phyloP scores from a whole-genome alignment of 2,888 invertebrate genomes.

The Lapara coniferarum region DNA sequence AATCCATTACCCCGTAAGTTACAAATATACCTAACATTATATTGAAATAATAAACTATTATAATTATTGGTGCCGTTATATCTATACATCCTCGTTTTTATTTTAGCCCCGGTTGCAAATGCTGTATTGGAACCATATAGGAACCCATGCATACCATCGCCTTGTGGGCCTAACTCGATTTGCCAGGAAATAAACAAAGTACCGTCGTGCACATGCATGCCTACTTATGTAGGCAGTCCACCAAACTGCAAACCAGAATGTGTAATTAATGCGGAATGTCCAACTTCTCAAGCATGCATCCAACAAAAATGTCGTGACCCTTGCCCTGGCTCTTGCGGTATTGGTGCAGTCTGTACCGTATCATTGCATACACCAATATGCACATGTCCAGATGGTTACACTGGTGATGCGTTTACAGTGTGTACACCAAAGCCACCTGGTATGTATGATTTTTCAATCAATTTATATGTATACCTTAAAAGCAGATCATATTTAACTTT shows the following conservation, averaged over 20 bases:
- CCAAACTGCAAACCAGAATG: conserved; percentile 89
- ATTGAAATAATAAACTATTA: not conserved
- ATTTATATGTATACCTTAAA: not conserved
- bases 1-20: conserved; percentile 80
- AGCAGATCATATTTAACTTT: not conserved
- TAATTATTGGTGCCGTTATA: not conserved
- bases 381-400: conserved; percentile 87
- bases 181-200: conserved; percentile 84
- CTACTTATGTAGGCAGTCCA: conserved; percentile 85
- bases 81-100: conserved; percentile 28
- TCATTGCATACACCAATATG: conserved; percentile 90
- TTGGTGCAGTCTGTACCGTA: conserved; percentile 85
- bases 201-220: conserved; percentile 86
- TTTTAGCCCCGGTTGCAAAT: conserved; percentile 75
- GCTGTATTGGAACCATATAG: conserved; percentile 74
- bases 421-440: conserved; percentile 76
- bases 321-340: conserved; percentile 88
- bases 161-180: conserved; percentile 88
- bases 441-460: conserved; percentile 42
- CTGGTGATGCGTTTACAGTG: conserved; percentile 86
- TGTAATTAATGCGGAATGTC: conserved; percentile 87
- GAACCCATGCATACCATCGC: conserved; percentile 85
- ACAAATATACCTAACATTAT: not conserved
- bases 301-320: conserved; percentile 89
- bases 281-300: conserved; percentile 86